These are phyloP conservation scores for Cheilinus undulatus DNA, from an alignment of 2,113 vertebrate genomes.

Conservation along the genomic window DNA sequence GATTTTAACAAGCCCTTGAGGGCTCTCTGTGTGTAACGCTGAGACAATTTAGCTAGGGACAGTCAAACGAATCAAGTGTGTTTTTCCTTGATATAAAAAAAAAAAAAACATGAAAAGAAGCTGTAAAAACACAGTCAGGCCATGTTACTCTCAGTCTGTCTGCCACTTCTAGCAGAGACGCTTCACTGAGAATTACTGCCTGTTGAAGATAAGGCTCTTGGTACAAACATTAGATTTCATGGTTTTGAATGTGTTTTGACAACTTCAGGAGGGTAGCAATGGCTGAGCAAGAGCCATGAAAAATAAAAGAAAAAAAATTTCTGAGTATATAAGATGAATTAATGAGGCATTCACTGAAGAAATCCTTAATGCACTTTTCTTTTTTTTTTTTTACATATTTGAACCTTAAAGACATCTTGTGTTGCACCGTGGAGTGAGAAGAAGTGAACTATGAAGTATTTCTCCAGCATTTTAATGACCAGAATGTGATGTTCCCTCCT, in stretches of 20 bases:
- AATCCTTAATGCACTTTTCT: no score
- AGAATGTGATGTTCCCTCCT: constrained; percentile 46
- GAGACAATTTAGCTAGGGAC: constrained; percentile 36
- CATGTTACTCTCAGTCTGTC: constrained; percentile 7
- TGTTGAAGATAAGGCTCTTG: constrained; percentile 7
- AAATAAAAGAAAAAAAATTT: constrained; percentile 16
- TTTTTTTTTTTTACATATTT: no score
- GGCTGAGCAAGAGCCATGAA: neutral
- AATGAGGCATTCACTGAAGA: constrained; percentile 3
- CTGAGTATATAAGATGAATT: constrained; percentile 1
- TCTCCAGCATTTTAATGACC: constrained; percentile 38
- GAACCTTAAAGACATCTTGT: neutral
- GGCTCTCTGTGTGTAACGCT: constrained; percentile 40
- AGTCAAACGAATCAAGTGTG: constrained; percentile 25
- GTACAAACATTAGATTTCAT: constrained; percentile 7
- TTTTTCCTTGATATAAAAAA: constrained; percentile 20
- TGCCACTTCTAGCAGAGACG: constrained; percentile 4
- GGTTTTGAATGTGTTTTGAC: constrained; percentile 9
- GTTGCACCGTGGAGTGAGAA: neutral
- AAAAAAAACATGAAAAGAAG: constrained; percentile 15
- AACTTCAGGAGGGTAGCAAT: constrained; percentile 18
- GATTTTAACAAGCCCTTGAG: constrained; percentile 66
- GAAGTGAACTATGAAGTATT: constrained; percentile 13
- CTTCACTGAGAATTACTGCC: constrained; percentile 17
- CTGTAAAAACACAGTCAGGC: neutral